These are phyloP conservation scores for Stegastes partitus DNA, from an alignment of 2,113 vertebrate genomes.

Conservation along the genomic window DNA sequence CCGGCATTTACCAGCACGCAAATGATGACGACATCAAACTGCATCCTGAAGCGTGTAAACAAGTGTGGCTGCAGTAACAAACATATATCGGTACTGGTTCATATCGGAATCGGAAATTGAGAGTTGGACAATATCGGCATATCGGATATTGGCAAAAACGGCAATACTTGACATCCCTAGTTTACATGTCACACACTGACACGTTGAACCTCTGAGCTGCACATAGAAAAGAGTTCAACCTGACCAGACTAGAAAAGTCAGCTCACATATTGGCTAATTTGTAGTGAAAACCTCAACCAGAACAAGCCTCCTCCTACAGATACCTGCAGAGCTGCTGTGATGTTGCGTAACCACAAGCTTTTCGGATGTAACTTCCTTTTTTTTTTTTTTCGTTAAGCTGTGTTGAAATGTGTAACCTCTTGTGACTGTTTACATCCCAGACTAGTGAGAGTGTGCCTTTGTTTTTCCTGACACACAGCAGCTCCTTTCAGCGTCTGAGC, in stretches of 20 bases:
- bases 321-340: neutral
- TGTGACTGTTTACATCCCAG: slow-evolving; percentile 52
- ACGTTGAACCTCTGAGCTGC: neutral
- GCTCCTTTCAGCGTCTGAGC: slow-evolving; percentile 51
- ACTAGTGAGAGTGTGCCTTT: slow-evolving; percentile 54
- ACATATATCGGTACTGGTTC: too few species aligned
- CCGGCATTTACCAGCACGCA: too few species aligned
- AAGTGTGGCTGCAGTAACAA: too few species aligned
- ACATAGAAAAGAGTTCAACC: neutral
- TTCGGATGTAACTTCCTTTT: neutral
- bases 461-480: slow-evolving; percentile 53
- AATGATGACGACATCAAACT: too few species aligned
- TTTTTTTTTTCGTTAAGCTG: slow-evolving; percentile 24
- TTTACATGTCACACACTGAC: slow-evolving; percentile 3
- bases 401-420: slow-evolving; percentile 34
- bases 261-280: neutral
- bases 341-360: neutral
- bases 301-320: neutral
- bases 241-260: neutral
- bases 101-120: too few species aligned
- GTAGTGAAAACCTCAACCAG: neutral
- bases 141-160: too few species aligned
- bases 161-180: too few species aligned
- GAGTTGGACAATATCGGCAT: too few species aligned
- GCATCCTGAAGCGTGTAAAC: too few species aligned